Evolutionary conservation across 2,797 vertebrate genomes (phyloP).

Genomic region (Pyrrhura leucotis): DNA sequence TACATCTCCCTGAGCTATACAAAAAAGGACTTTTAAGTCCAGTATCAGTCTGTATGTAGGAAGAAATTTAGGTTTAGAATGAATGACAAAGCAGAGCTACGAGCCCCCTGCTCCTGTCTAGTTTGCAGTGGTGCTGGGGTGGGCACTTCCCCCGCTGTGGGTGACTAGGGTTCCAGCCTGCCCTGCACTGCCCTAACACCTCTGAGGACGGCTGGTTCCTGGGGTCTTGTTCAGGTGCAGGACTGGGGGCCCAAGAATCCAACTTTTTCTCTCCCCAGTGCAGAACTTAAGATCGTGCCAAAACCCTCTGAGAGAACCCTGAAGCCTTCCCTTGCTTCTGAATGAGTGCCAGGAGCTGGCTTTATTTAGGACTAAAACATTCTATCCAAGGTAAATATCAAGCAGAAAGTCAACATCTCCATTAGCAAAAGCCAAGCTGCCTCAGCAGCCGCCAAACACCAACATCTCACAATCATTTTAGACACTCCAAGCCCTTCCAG

Average conservation of each 20-base stretch:
- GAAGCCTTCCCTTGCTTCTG: neutral
- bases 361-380: neutral
- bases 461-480: neutral
- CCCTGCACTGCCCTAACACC: neutral
- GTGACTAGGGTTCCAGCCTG: neutral
- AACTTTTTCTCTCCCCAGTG: neutral
- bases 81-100: neutral
- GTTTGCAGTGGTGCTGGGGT: accelerated
- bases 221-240: neutral
- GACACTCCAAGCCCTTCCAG: neutral
- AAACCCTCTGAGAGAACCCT: neutral
- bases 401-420: neutral
- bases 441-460: neutral
- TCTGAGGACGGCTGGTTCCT: neutral
- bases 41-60: neutral
- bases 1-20: neutral
- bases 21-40: neutral
- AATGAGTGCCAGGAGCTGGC: neutral
- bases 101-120: neutral
- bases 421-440: neutral
- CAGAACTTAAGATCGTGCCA: neutral
- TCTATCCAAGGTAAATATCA: neutral
- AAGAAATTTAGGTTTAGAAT: neutral
- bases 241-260: neutral
- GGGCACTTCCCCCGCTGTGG: neutral